Conservation (phyloP, 2,797 vertebrate genomes). For the Lacerta viridis region DNA sequence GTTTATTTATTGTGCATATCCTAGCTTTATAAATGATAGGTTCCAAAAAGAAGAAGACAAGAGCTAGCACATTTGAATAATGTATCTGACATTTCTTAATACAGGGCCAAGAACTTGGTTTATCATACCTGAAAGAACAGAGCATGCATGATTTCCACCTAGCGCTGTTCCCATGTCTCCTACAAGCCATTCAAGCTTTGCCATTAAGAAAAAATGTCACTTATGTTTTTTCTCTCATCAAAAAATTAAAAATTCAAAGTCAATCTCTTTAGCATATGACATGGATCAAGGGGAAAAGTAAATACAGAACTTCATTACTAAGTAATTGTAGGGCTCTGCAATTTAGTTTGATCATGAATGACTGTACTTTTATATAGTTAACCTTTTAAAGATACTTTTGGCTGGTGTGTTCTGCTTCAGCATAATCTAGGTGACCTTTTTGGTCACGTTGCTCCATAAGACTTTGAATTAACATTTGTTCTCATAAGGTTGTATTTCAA, state of each 20-base stretch:
- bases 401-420: neutral
- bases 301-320: neutral
- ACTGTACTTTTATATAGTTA: neutral
- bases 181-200: conserved; percentile 14
- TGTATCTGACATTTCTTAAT: conserved; percentile 32
- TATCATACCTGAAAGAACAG: conserved; percentile 41
- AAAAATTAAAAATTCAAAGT: conserved; percentile 22
- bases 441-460: neutral
- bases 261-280: conserved; percentile 7
- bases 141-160: neutral
- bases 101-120: conserved; percentile 27
- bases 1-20: neutral
- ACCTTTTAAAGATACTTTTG: neutral
- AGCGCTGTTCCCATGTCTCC: neutral
- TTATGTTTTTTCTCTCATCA: neutral
- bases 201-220: conserved; percentile 36
- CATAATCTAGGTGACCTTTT: conserved; percentile 1
- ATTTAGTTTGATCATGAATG: neutral
- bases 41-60: conserved; percentile 36
- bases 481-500: neutral
- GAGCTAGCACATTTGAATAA: conserved; percentile 53
- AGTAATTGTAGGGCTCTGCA: neutral
- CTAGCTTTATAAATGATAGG: neutral
- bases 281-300: neutral
- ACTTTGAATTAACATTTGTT: conserved; percentile 19